A percentile compares a stretch with the other conserved stretches of the same genome.
These are phyloP conservation scores for Poecilobothrus nobilitatus DNA, from an alignment of 2,888 invertebrate genomes.

Conservation along the genomic window DNA sequence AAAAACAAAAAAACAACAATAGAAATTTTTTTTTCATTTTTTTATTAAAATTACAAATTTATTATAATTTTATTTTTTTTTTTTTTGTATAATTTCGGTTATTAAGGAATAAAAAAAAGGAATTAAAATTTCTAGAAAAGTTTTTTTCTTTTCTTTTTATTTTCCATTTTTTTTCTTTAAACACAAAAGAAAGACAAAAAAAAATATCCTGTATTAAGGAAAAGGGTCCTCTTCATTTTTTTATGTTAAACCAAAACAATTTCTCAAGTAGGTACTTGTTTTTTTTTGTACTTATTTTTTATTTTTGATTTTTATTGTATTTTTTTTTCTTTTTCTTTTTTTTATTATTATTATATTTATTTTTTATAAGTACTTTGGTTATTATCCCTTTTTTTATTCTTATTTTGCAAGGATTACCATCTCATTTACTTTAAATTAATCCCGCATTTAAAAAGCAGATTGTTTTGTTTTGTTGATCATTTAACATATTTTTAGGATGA, in stretches of 20 bases:
- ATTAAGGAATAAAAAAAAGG: not conserved
- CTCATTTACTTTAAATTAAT: not conserved
- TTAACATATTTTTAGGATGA: not conserved
- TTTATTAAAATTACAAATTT: slow-evolving; percentile 2
- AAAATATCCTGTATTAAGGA: too few relatives aligned
- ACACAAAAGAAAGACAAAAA: too few relatives aligned
- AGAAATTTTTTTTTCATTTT: not conserved
- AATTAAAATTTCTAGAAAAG: not conserved
- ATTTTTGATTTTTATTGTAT: too few relatives aligned
- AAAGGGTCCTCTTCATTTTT: too few relatives aligned
- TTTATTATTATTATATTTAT: too few relatives aligned
- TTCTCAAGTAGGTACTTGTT: too few relatives aligned
- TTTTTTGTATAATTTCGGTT: not conserved
- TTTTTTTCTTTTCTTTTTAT: not conserved
- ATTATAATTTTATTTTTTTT: not conserved
- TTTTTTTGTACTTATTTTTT: too few relatives aligned
- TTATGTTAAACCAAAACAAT: too few relatives aligned
- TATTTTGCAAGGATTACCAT: not conserved
- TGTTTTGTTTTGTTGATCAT: slow-evolving; percentile 3
- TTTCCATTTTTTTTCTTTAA: not conserved
- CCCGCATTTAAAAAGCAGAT: not conserved
- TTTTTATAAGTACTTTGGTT: too few relatives aligned
- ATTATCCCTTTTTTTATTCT: too few relatives aligned
- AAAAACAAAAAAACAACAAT: too few relatives aligned
- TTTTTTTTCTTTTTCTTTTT: too few relatives aligned